A percentile compares a stretch with the other conserved stretches of the same genome.
Evolutionary conservation across 1,140 invertebrate genomes (phyloP).

Genomic region (Sitophilus oryzae): DNA sequence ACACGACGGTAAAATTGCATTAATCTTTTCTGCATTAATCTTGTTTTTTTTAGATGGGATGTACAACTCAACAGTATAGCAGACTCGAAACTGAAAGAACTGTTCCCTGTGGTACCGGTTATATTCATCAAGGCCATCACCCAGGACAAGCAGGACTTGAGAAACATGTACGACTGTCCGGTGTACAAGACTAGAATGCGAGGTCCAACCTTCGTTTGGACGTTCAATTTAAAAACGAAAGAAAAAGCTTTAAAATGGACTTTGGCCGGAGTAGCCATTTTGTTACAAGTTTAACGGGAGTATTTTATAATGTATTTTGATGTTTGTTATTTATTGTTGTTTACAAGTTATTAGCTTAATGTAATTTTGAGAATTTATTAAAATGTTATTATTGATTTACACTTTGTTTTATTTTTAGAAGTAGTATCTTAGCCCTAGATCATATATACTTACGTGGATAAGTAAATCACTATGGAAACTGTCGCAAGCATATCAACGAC

Average conservation of each 20-base stretch:
- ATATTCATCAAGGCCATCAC: constrained; percentile 81
- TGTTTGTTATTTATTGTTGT: not conserved
- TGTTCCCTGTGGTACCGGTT: constrained; percentile 87
- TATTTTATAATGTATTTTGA: too few species aligned
- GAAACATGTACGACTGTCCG: constrained; percentile 88
- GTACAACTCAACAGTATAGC: constrained; percentile 64
- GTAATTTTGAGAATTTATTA: not conserved
- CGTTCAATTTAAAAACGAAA: constrained; percentile 87
- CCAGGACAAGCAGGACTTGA: constrained; percentile 81
- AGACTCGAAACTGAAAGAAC: constrained; percentile 82
- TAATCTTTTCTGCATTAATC: not conserved
- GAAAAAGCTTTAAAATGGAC: constrained; percentile 89
- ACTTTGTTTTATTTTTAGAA: not conserved
- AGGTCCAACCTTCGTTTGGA: constrained; percentile 92
- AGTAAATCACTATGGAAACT: too few species aligned
- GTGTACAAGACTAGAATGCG: constrained; percentile 84
- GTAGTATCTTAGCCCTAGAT: too few species aligned
- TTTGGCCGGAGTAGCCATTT: constrained; percentile 82
- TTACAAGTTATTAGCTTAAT: not conserved
- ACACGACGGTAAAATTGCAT: too few species aligned
- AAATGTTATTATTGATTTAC: not conserved
- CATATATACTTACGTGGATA: too few species aligned
- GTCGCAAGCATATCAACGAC: too few species aligned
- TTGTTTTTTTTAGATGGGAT: constrained; percentile 61
- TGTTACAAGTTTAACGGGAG: constrained; percentile 67